Evolutionary conservation across 2,113 vertebrate genomes (phyloP).

Genomic region (Plotosus lineatus): DNA sequence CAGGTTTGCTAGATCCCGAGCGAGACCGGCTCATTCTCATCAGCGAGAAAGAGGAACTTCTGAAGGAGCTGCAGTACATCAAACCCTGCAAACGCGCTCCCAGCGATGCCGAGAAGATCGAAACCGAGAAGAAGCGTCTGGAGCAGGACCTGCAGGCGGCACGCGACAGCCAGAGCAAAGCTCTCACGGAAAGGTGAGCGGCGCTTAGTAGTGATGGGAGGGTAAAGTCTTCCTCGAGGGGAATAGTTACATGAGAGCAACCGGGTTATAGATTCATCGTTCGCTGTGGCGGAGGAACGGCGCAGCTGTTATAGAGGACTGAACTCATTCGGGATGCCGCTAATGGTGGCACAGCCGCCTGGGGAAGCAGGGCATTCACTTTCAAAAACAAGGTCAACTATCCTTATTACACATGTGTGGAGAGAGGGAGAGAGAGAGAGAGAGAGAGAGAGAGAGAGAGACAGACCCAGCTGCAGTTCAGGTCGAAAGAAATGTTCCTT

Average conservation of each 20-base stretch:
- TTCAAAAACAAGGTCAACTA: conserved; percentile 9
- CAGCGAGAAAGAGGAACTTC: conserved; percentile 95
- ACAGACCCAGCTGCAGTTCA: not conserved
- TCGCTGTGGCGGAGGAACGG: not conserved
- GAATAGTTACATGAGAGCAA: not conserved
- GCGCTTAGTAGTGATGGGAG: not conserved
- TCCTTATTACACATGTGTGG: not conserved
- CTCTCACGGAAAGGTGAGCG: conserved; percentile 84
- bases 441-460: not conserved
- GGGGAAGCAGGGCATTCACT: not conserved
- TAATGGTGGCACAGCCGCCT: not conserved
- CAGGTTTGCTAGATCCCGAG: conserved; percentile 92
- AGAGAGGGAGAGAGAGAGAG: not conserved
- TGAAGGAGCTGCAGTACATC: conserved; percentile 93
- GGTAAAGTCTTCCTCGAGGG: not conserved
- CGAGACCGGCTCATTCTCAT: conserved; percentile 92
- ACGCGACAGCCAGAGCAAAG: conserved; percentile 95
- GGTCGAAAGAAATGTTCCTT: not conserved
- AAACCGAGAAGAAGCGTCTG: conserved; percentile 82
- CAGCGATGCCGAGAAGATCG: conserved; percentile 83
- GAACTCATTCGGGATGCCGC: conserved; percentile 20
- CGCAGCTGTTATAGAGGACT: conserved; percentile 16
- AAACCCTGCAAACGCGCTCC: conserved; percentile 82
- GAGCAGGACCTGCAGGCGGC: conserved; percentile 92
- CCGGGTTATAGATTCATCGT: not conserved